A percentile compares a stretch with the other conserved stretches of the same genome.
These are phyloP conservation scores for Stramonita haemastoma DNA, from an alignment of 2,888 invertebrate genomes.

Conservation along the genomic window DNA sequence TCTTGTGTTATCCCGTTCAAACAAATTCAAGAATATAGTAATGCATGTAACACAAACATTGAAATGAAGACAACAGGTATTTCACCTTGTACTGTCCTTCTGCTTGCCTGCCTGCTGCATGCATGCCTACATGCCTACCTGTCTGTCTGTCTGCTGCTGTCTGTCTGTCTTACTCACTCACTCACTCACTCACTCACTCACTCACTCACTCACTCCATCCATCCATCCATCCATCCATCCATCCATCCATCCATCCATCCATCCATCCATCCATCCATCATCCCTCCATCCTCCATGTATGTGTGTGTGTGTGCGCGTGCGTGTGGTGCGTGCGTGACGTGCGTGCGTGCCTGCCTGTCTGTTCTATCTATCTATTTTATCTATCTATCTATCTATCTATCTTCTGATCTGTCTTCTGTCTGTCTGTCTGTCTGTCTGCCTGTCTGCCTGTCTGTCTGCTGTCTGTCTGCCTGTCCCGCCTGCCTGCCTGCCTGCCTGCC, in stretches of 20 bases:
- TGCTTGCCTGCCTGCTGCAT: background rate
- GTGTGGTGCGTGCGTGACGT: background rate
- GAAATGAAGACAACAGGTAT: background rate
- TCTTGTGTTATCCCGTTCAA: background rate
- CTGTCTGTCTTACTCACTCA: slow-evolving; percentile 1
- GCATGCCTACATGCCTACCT: background rate
- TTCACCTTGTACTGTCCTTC: background rate
- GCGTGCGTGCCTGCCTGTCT: background rate
- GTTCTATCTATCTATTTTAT: background rate
- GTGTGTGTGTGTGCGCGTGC: background rate
- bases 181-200: too few species aligned
- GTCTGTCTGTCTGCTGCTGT: background rate
- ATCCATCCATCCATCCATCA: too few species aligned
- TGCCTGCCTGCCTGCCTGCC: too few species aligned
- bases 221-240: background rate
- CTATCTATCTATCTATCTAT: background rate
- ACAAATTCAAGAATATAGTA: too few species aligned
- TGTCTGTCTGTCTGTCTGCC: slow-evolving; percentile 19
- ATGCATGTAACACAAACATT: background rate
- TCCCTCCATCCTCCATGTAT: too few species aligned
- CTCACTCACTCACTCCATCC: too few species aligned
- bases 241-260: background rate
- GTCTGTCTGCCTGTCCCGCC: too few species aligned
- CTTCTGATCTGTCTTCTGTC: background rate
- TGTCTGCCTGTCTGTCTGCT: slow-evolving; percentile 4